Percentiles rank a stretch among this genome's conserved stretches.
These are phyloP conservation scores for Graphium colonna DNA, from an alignment of 2,888 invertebrate genomes.

Conservation along the genomic window DNA sequence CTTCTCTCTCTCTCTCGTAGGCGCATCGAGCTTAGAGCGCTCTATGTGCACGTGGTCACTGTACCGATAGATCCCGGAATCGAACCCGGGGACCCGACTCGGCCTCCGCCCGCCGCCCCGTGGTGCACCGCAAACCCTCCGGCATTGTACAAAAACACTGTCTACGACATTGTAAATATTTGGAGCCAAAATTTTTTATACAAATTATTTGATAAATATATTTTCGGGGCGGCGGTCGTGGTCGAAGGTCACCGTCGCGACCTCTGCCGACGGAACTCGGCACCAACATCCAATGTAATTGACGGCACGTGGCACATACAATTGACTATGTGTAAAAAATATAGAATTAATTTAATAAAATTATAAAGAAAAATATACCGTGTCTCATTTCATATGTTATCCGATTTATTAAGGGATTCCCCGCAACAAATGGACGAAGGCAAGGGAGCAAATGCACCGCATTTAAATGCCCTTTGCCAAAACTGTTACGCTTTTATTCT, in stretches of 20 bases:
- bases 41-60: conserved; percentile 45
- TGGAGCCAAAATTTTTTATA: conserved; percentile 76
- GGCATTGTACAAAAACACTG: conserved; percentile 64
- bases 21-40: conserved; percentile 28
- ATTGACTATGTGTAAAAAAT: conserved; percentile 77
- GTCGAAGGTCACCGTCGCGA: conserved; percentile 60
- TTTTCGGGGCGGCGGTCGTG: conserved; percentile 66
- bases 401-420: no score
- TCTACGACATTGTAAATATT: conserved; percentile 73
- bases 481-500: no score
- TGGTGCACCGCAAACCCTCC: no score
- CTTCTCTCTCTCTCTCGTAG: conserved; percentile 33
- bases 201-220: conserved; percentile 72
- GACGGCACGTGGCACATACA: conserved; percentile 72
- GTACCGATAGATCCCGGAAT: conserved; percentile 74
- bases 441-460: no score
- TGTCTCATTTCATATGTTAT: conserved; percentile 53
- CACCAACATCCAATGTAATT: conserved; percentile 74
- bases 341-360: conserved; percentile 80
- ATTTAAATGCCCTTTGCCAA: no score
- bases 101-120: conserved; percentile 29
- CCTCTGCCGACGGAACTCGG: conserved; percentile 62
- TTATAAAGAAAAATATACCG: conserved; percentile 63
- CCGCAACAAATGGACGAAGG: no score
- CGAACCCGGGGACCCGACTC: conserved; percentile 47